phyloP scores from a whole-genome alignment of 92 coral and sea anemone genomes.

The Phenganax marumi region DNA sequence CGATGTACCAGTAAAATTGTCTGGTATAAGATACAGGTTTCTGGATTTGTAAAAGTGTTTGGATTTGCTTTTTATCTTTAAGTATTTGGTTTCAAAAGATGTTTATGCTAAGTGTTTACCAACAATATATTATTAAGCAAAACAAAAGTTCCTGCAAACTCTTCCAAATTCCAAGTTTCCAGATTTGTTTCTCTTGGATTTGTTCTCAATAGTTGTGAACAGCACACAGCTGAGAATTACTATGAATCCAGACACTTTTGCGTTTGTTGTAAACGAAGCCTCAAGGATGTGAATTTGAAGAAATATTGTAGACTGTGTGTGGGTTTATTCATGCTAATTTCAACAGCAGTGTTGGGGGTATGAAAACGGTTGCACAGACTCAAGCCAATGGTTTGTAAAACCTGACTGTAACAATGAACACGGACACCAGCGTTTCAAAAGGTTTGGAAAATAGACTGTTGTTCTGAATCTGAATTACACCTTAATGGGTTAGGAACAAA shows the following conservation, averaged over 20 bases:
- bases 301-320: background rate
- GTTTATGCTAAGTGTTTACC: no score
- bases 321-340: background rate
- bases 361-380: conserved; percentile 66
- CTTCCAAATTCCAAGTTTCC: background rate
- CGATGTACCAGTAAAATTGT: no score
- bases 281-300: background rate
- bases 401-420: conserved; percentile 74
- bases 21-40: no score
- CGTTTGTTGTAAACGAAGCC: background rate
- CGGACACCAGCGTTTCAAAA: conserved; percentile 64
- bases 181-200: no score
- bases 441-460: conserved; percentile 54
- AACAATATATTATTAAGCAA: no score
- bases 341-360: conserved; percentile 83
- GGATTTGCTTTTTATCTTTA: no score
- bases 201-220: no score
- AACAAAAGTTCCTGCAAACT: no score
- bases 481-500: background rate
- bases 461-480: background rate
- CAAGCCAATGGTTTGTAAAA: conserved; percentile 68
- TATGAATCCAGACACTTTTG: background rate
- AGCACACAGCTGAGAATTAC: background rate
- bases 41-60: no score
- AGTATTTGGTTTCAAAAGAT: no score